Evolutionary conservation across 2,797 vertebrate genomes (phyloP), one percentile per base, ranked within the genome.

Genomic region (Thripadectes ignobilis): DNA sequence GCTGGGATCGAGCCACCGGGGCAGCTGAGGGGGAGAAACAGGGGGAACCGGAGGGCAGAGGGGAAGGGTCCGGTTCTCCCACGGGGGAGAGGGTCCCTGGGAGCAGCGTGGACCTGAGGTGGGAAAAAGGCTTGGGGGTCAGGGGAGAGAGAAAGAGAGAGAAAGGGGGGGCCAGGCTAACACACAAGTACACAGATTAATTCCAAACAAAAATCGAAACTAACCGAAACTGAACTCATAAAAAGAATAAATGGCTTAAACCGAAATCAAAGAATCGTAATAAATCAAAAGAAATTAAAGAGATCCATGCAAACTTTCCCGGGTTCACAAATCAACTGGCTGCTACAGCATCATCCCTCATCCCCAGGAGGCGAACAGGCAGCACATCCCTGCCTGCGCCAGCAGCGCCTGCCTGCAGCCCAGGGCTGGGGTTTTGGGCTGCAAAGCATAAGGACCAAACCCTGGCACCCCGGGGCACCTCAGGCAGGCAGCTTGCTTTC

Each of bases 301-400:
- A 99, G 98, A 98, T 98, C 97, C 99, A 99, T 99, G 99, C 99
- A 95, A 97, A 97, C 99, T 99, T 99, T 98, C 98, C 99, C 99
- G 97, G 97, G 95, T 98, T 98, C 76, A 82, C 93, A 34, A 66
- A 96, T 78, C 75, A 89, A 95, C 77, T 73, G 96, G 73, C 95
- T 96, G 97, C 88, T 89, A 38, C 89, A 76, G 87, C 20, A 0
- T 48, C 88, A 83, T 63, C 95, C 92, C 95, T 92, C 5, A 2
- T 66, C 74, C 92, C 95, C 43, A 2, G 95, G 84, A 74, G 92
- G 83, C 8, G 1, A 77, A 24, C 32, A n/a, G 92, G 93, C 71
- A 96, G 94, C 57, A 17, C 72, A 74, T 83, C 86, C 89, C 88
- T 80, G 92, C 88, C 96, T 85, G 86, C 1, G 2, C 77, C 6